Evolutionary conservation across 2,113 vertebrate genomes (phyloP), one percentile per base, ranked within the genome.

Genomic region (Cyphomyrus plagiostoma): DNA sequence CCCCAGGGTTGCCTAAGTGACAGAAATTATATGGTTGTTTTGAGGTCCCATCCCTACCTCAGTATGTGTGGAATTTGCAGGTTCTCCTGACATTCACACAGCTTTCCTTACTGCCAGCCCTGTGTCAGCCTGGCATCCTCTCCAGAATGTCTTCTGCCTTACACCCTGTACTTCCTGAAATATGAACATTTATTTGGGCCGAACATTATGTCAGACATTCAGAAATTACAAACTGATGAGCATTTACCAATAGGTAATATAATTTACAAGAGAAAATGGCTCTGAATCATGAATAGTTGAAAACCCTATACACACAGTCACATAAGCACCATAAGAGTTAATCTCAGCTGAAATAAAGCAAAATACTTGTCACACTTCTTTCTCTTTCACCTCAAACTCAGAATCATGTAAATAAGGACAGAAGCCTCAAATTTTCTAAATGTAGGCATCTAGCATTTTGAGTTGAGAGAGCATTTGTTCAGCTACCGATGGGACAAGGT

Each of bases 401-500:
- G 70, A 39, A 9, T 4, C 15, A 39, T 15, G 30, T 39, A 77
- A 77, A 77, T 39, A 77, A 39, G 70, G 26, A 74, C 66, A 74
- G 66, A 15, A 13, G 30, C 70, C 35, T 77, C 39, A 39, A 39
- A 6, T 77, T 85, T 30, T 85, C 15, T n/a, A 50, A 85, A 85
- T 48, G 30, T 39, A 77, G 15, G 4, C 17, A 11, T 77, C 35
- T 77, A 15, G 13, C 13, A 3, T 74, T 74, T n/a, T 74, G 66
- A 35, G 26, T 74, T 2, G 66, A 42, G 23, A 15, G 82, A 46
- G 39, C 15, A n/a, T 87, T 89, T 85, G 77, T 30, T 83, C 88
- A 91, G 83, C 90, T 91, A 45, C 91, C 85, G 45, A 66, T n/a
- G 62, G 50, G 70, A 77, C 88, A 89, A 91, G 92, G 91, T 91